Evolutionary conservation across 2,888 invertebrate species (phyloP).

Genomic region (Epinotia demarniana): DNA sequence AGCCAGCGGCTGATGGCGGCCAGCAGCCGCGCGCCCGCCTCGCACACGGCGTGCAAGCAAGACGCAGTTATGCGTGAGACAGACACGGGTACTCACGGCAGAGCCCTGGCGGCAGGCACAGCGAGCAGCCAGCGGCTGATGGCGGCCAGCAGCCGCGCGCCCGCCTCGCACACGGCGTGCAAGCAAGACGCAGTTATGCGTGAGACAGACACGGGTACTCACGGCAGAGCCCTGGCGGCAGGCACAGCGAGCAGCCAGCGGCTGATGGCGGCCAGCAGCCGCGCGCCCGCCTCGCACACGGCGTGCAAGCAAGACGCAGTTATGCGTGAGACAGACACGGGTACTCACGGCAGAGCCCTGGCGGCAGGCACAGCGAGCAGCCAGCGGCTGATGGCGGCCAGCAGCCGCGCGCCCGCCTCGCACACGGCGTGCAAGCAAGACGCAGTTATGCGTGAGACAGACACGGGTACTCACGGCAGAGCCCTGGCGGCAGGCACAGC

Average conservation of each 20-base stretch:
- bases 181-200: slow-evolving; percentile 74
- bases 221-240: slow-evolving; percentile 92
- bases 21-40: slow-evolving; percentile 96
- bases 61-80: no score
- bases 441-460: not conserved
- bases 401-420: slow-evolving; percentile 96
- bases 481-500: slow-evolving; percentile 93
- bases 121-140: slow-evolving; percentile 96
- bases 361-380: slow-evolving; percentile 93
- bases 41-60: slow-evolving; percentile 96
- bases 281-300: slow-evolving; percentile 97
- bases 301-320: slow-evolving; percentile 88
- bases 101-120: slow-evolving; percentile 91
- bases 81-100: slow-evolving; percentile 85
- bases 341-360: slow-evolving; percentile 88
- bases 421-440: slow-evolving; percentile 94
- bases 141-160: slow-evolving; percentile 95
- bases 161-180: slow-evolving; percentile 98
- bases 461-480: slow-evolving; percentile 85
- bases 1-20: slow-evolving; percentile 97
- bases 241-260: slow-evolving; percentile 95
- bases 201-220: slow-evolving; percentile 47
- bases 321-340: not conserved
- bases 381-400: slow-evolving; percentile 97
- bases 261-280: slow-evolving; percentile 94